These are phyloP conservation scores for Halichoeres trimaculatus DNA, from an alignment of 2,113 vertebrate genomes.

Conservation along the genomic window DNA sequence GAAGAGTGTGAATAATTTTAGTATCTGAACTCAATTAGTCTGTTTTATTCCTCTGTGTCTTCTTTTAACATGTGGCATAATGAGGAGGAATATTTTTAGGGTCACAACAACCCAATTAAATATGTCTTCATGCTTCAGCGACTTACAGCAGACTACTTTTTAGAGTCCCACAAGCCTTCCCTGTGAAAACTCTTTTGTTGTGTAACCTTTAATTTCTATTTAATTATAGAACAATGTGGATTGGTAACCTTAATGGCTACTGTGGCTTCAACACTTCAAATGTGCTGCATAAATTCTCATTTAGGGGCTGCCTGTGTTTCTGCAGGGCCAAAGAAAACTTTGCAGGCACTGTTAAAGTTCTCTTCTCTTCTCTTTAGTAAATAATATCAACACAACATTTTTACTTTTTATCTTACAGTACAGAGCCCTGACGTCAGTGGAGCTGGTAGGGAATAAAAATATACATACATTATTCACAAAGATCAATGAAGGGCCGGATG, in stretches of 20 bases:
- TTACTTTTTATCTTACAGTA: neutral
- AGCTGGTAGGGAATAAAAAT: neutral
- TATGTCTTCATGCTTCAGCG: constrained; percentile 29
- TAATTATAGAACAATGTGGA: constrained; percentile 33
- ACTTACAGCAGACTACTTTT: constrained; percentile 39
- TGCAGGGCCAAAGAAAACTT: neutral
- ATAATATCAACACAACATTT: neutral
- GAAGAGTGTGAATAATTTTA: constrained; percentile 33
- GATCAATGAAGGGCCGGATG: too few species aligned
- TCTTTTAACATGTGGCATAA: constrained; percentile 38
- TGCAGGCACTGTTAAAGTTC: neutral
- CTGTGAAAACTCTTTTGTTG: constrained; percentile 3
- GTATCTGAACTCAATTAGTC: constrained; percentile 43
- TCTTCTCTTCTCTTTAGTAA: neutral
- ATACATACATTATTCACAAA: neutral
- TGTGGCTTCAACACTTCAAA: neutral
- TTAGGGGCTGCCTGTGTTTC: neutral
- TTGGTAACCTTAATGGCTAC: neutral
- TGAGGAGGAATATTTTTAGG: constrained; percentile 52
- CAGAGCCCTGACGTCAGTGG: neutral
- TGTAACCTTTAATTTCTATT: constrained; percentile 29
- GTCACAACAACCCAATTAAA: constrained; percentile 51
- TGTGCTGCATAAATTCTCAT: neutral
- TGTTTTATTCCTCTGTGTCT: constrained; percentile 39
- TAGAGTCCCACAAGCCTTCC: constrained; percentile 30